phyloP scores from a whole-genome alignment of 1,140 invertebrate species.

The Bombus ignitus region DNA sequence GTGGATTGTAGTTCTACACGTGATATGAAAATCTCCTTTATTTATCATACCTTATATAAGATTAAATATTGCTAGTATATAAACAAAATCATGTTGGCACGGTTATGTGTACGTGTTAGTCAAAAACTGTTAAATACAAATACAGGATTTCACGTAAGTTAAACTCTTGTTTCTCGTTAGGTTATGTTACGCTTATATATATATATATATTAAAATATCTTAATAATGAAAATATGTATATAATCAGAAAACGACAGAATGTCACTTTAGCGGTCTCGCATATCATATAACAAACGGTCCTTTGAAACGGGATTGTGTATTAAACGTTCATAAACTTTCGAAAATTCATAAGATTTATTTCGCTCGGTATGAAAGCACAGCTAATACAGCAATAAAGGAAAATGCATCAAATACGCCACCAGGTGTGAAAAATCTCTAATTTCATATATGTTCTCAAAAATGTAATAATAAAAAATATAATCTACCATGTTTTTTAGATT shows the following conservation, averaged over 20 bases:
- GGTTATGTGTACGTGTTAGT: not conserved
- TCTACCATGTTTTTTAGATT: not conserved
- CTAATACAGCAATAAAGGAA: not conserved
- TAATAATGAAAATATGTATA: not conserved
- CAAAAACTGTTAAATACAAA: conserved; percentile 18
- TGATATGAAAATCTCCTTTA: not conserved
- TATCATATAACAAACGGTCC: not conserved
- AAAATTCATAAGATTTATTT: conserved; percentile 29
- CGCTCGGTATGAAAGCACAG: conserved; percentile 55
- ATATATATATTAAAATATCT: not conserved
- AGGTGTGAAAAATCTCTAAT: not conserved
- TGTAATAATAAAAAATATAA: no score
- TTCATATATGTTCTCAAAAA: not conserved
- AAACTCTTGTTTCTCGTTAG: not conserved
- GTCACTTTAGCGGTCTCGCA: conserved; percentile 42
- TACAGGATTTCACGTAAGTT: conserved; percentile 29
- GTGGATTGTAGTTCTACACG: no score
- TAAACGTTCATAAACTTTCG: conserved; percentile 1
- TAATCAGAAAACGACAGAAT: conserved; percentile 41
- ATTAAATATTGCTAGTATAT: not conserved
- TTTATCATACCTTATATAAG: not conserved
- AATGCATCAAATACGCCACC: no score
- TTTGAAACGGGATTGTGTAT: conserved; percentile 4
- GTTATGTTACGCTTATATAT: not conserved
- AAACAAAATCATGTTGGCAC: conserved; percentile 41